Base-by-base conservation (phyloP, 1,140 invertebrate species). In the Eumaeus atala region DNA sequence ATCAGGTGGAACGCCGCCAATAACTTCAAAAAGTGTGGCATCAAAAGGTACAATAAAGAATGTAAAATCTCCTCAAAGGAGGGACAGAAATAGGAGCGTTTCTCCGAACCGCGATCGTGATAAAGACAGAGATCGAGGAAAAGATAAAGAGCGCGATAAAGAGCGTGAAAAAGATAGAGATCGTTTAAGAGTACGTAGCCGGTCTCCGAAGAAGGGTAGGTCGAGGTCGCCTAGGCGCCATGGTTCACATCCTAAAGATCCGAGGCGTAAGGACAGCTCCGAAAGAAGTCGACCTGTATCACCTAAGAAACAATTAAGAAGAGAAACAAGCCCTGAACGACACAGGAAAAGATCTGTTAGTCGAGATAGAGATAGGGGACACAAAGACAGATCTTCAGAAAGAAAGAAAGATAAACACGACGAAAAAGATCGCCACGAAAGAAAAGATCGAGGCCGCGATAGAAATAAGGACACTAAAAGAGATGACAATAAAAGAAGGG, bases 371-470 rank as follows among this genome's bases (percentile, higher is more conserved):
- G 83, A 86, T 47, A 80, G 84, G 65, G 76, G 72, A 7, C 77
- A 84, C 59, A 88, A 87, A 73, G 84, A 88, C 50, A 77, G 84
- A 53, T 88, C 87, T 21, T 61, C 86, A 55, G 87, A 89, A 63
- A 79, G 78, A 62, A 74, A 86, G 55, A 88, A 88, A 73, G 87
- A 88, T 58, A 88, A 87, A 66, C 83, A 88, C 62, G 85, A 87
- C 59, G 87, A 89, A 21, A 88, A 87, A 70, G 87, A 88, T 47
- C 75, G 86, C 48, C 77, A 89, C 59, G 87, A 90, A 8, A 83
- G 91, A 34, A 91, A 64, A 87, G 92, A 75, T 88, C 85, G 91
- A 53, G 91, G 92, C 55, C 80, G 91, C 5, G 91, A 92, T 60
- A 84, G 92, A 56, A 76, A 90, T 59, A 87, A 87, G 67, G 86